These are phyloP conservation scores for Arremon aurantiirostris DNA, from an alignment of 2,797 vertebrate species.

Conservation along the genomic window DNA sequence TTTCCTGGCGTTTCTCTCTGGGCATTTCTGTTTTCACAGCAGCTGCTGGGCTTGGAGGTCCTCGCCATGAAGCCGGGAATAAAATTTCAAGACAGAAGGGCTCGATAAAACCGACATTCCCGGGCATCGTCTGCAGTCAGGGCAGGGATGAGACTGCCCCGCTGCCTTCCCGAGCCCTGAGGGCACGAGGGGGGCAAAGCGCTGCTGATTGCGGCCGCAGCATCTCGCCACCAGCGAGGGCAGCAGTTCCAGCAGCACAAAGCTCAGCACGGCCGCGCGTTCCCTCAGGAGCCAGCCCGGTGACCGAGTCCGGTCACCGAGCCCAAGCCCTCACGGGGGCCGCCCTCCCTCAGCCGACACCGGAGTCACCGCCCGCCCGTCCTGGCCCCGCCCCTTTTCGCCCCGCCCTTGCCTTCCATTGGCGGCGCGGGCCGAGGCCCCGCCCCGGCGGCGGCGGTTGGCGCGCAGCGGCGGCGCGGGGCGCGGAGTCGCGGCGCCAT, in stretches of 20 bases:
- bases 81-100: neutral
- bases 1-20: neutral
- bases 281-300: accelerated
- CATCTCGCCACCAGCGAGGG: neutral
- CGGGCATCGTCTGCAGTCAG: accelerated
- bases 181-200: neutral
- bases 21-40: no score
- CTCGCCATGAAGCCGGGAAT: neutral
- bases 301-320: neutral
- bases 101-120: neutral
- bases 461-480: neutral
- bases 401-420: neutral
- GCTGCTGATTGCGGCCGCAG: accelerated
- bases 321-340: neutral
- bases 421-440: neutral
- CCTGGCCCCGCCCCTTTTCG: neutral
- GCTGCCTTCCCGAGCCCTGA: neutral
- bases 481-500: no score
- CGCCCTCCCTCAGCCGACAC: neutral
- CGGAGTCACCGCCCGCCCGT: neutral
- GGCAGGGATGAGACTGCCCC: accelerated
- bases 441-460: neutral
- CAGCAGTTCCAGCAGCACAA: accelerated
- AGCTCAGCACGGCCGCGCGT: accelerated
- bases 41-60: neutral